Percentiles rank a stretch among this genome's conserved stretches.
These are phyloP conservation scores for Alaudala cheleensis DNA, from an alignment of 2,113 vertebrate species.

Conservation along the genomic window DNA sequence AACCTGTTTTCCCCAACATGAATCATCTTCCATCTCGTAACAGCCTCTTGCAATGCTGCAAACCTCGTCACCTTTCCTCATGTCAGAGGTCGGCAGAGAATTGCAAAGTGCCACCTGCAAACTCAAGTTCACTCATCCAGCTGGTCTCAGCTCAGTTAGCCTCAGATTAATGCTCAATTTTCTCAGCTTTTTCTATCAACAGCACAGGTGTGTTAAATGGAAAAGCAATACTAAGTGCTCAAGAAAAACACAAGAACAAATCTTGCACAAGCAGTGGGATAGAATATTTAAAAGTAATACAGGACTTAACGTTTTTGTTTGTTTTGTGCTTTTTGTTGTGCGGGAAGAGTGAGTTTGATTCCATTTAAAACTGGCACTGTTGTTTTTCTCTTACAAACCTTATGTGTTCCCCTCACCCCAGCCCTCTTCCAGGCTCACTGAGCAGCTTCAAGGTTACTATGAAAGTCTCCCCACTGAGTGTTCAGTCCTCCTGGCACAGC, in stretches of 20 bases:
- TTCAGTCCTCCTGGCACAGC: not conserved
- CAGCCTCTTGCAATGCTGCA: not conserved
- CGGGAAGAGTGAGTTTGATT: not conserved
- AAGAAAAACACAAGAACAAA: not conserved
- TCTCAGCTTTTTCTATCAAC: not conserved
- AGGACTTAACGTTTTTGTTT: not conserved
- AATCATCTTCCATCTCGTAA: not conserved
- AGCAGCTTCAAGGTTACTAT: not conserved
- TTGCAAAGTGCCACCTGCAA: not conserved
- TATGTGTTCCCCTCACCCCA: not conserved
- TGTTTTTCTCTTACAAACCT: not conserved
- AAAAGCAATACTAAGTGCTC: not conserved
- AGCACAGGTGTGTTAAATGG: not conserved
- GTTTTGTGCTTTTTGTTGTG: accelerated
- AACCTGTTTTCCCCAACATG: not conserved
- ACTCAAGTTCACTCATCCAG: not conserved
- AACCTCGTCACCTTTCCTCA: not conserved
- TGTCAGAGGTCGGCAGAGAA: not conserved
- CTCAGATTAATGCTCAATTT: not conserved
- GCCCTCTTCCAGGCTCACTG: not conserved
- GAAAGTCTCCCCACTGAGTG: not conserved
- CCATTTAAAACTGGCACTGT: not conserved
- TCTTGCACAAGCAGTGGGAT: not conserved
- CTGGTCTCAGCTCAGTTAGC: not conserved
- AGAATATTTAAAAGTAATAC: not conserved